Evolutionary conservation across 2,888 invertebrate species (phyloP).

Genomic region (Stegophylla sp.): DNA sequence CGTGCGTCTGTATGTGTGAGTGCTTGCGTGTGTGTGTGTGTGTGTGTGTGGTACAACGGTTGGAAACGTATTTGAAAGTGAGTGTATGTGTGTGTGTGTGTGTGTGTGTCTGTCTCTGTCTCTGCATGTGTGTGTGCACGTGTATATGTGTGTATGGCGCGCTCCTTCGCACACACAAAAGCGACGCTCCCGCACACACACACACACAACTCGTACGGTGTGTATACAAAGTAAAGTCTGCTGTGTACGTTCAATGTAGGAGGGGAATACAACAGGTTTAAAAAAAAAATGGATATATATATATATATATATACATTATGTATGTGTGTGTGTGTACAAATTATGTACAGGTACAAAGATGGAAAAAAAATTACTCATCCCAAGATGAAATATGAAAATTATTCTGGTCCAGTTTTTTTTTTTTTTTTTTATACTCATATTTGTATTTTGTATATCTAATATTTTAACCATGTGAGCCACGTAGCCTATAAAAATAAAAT

Average conservation of each 20-base stretch:
- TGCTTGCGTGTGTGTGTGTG: neutral
- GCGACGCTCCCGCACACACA: constrained; percentile 13
- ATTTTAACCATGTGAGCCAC: constrained; percentile 25
- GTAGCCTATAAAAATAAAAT: neutral
- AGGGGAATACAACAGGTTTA: constrained; percentile 37
- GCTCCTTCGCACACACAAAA: constrained; percentile 31
- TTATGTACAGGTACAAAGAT: constrained; percentile 19
- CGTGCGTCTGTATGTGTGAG: neutral
- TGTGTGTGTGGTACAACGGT: neutral
- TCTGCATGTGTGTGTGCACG: neutral
- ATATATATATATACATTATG: neutral
- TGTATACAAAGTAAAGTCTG: neutral
- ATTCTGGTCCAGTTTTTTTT: constrained; percentile 46
- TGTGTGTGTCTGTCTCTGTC: neutral
- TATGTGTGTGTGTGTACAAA: neutral
- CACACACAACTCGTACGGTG: constrained; percentile 1
- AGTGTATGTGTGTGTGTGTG: constrained; percentile 26
- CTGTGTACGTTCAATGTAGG: neutral
- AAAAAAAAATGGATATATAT: neutral
- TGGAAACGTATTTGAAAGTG: neutral
- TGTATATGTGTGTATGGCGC: neutral
- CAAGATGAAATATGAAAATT: constrained; percentile 50
- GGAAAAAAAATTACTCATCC: constrained; percentile 32
- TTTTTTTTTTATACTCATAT: neutral
- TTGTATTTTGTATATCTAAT: neutral